Evolutionary conservation across 1,140 invertebrate genomes (phyloP).

Genomic region (Schlechtendalia chinensis): DNA sequence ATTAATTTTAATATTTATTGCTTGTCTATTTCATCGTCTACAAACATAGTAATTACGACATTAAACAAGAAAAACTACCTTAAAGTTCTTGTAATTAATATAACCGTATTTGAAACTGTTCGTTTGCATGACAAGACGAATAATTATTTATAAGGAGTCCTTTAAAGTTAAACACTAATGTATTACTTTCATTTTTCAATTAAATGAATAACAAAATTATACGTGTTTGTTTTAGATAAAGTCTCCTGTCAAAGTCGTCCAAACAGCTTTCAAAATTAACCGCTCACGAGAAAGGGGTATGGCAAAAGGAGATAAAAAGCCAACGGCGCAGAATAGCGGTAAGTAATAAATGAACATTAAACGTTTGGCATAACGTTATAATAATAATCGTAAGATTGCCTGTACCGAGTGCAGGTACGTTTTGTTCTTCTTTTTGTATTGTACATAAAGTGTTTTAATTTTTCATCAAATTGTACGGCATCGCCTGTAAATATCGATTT

Average conservation of each 20-base stretch:
- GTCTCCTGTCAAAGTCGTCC: not conserved
- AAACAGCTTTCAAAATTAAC: slow-evolving; percentile 37
- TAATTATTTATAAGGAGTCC: not conserved
- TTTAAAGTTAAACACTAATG: not conserved
- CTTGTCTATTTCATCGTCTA: no score
- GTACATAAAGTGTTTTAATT: no score
- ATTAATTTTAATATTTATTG: no score
- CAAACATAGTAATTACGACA: no score
- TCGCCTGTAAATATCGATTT: not conserved
- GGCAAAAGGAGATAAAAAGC: slow-evolving; percentile 47
- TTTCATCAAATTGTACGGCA: no score
- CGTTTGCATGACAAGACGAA: no score
- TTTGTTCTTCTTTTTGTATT: not conserved
- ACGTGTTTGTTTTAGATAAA: slow-evolving; percentile 22
- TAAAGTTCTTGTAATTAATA: no score
- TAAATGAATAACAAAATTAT: not conserved
- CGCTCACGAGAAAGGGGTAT: slow-evolving; percentile 47
- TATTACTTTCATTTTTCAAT: not conserved
- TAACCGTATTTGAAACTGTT: no score
- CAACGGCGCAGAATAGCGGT: slow-evolving; percentile 37
- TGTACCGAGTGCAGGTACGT: not conserved
- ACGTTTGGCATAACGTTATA: not conserved
- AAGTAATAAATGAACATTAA: not conserved
- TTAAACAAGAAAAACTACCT: no score
- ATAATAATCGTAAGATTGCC: not conserved